Conservation (phyloP, 2,113 vertebrate genomes). For the Okapia johnstoni region DNA sequence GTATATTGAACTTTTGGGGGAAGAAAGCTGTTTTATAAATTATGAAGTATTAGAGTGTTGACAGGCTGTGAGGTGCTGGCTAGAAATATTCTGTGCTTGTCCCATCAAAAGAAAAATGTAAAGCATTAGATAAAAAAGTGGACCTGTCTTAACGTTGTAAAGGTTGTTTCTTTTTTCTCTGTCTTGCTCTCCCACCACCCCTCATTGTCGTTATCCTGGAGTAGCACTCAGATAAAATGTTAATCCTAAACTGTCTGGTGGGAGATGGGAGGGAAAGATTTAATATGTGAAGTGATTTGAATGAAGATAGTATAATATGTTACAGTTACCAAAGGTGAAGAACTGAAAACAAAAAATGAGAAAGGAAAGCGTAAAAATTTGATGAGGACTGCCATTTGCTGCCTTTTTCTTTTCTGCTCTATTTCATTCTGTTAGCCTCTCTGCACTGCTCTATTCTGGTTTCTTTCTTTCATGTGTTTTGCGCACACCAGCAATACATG, state of each 20-base stretch:
- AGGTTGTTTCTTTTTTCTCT: background rate
- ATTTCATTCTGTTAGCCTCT: background rate
- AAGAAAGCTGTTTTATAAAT: conserved; percentile 65
- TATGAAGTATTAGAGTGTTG: conserved; percentile 55
- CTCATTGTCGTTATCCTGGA: background rate
- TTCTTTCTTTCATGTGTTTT: background rate
- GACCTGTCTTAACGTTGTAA: background rate
- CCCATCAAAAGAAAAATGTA: conserved; percentile 31
- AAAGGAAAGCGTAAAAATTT: background rate
- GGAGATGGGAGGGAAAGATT: background rate
- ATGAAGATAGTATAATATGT: background rate
- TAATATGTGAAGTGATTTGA: background rate
- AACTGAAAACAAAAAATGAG: background rate
- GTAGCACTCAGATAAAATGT: background rate
- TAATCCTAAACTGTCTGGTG: background rate
- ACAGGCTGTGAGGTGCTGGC: conserved; percentile 4
- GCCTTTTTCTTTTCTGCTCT: background rate
- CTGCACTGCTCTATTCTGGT: background rate
- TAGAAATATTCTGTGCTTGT: background rate
- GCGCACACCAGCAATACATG: background rate
- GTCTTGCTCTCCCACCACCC: background rate
- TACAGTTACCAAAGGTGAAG: background rate
- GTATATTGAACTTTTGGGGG: conserved; percentile 26
- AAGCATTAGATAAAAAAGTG: background rate
- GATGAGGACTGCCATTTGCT: background rate